Base-by-base conservation (phyloP, 2,113 vertebrate species). In the Dolichotis patagonum region DNA sequence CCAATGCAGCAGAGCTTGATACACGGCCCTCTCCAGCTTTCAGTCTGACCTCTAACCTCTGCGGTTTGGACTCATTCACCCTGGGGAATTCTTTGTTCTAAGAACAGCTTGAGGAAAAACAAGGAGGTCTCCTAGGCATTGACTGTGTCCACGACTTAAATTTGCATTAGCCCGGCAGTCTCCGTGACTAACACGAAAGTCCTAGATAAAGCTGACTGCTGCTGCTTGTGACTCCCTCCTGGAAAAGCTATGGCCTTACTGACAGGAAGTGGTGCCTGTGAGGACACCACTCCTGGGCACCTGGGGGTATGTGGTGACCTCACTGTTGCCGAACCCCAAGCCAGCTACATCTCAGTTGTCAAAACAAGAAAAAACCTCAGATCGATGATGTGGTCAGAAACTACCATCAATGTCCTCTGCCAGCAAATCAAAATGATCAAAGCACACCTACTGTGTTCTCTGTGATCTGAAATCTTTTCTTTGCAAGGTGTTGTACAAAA, bases 51-150 rank as follows among this genome's bases (percentile, higher is more conserved):
- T 88, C 88, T 81, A 60, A 81, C 91, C 17, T 13, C 28, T 14
- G 93, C 3, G 30, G 63, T 69, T 87, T 91, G 38, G 35, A 41
- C 46, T 85, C 10, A 0, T 28, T 54, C 38, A 20, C 28, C 62
- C 87, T 85, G 30, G n/a, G 4, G 58, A 58, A 22, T 90, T 95
- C 69, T 92, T 71, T 90, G 22, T 92, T 63, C 91, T 83, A 58
- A 91, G 84, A 95, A 92, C 81, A 94, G 71, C 63, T 75, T 77
- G 63, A 75, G 38, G 65, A 49, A 80, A 88, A 30, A 81, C 24
- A 17, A 88, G 0, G 1, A 38, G 49, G 30, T 73, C 86, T 94
- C 95, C n/a, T 20, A 43, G 86, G 73, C 71, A 77, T 80, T 63
- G 78, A 94, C 32, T 10, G 52, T 14, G 54, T 56, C 22, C 54